A percentile compares a stretch with the other conserved stretches of the same genome.
These are phyloP conservation scores for Neofelis nebulosa DNA, from an alignment of 2,113 vertebrate species.

Conservation along the genomic window DNA sequence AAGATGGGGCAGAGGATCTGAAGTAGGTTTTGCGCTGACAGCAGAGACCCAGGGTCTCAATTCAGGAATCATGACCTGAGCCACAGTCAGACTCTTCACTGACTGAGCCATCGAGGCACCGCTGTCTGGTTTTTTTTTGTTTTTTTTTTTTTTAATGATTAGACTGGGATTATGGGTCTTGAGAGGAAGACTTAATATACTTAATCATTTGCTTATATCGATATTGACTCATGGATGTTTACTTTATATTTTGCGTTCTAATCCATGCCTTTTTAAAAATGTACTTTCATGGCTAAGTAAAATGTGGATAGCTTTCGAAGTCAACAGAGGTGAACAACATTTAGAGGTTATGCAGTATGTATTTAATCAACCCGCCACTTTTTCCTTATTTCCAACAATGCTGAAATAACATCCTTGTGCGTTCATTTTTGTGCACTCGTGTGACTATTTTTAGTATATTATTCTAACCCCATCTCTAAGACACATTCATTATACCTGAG, in stretches of 20 bases:
- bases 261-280: neutral
- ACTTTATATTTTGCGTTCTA: constrained; percentile 27
- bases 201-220: neutral
- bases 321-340: neutral
- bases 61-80: neutral
- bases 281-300: neutral
- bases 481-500: neutral
- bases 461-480: neutral
- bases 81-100: neutral
- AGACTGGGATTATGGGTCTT: neutral
- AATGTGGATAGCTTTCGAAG: constrained; percentile 21
- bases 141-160: neutral
- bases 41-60: neutral
- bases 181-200: neutral
- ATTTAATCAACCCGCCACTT: neutral
- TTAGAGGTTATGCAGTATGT: neutral
- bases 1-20: neutral
- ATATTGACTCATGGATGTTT: neutral
- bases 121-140: neutral
- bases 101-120: neutral
- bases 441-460: neutral
- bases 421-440: neutral
- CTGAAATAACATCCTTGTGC: neutral
- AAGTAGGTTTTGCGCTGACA: neutral
- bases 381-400: neutral